Conservation (phyloP, 2,888 invertebrate genomes). For the Agriopis leucophaearia region DNA sequence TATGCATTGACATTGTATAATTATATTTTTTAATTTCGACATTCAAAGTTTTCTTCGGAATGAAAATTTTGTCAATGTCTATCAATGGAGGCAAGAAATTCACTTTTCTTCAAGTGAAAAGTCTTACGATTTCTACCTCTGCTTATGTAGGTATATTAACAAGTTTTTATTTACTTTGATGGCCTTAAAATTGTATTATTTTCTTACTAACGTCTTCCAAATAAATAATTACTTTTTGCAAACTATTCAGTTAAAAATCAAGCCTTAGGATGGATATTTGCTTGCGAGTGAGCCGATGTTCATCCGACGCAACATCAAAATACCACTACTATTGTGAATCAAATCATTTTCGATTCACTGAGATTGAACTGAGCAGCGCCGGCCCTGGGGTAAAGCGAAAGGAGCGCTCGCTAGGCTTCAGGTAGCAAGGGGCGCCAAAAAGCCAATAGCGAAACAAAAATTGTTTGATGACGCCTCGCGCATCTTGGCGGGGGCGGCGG, state of each 20-base stretch:
- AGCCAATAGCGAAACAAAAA: too few relatives aligned
- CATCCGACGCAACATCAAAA: too few relatives aligned
- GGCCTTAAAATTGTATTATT: neutral
- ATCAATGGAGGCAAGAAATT: slow-evolving; percentile 63
- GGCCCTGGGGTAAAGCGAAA: too few relatives aligned
- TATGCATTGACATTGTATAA: slow-evolving; percentile 24
- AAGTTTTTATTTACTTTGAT: slow-evolving; percentile 36
- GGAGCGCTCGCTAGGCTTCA: too few relatives aligned
- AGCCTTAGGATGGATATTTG: neutral
- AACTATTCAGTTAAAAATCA: too few relatives aligned
- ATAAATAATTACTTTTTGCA: too few relatives aligned
- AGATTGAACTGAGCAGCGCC: too few relatives aligned
- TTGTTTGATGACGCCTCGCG: too few relatives aligned
- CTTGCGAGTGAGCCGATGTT: neutral
- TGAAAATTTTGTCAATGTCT: slow-evolving; percentile 79
- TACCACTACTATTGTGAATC: too few relatives aligned
- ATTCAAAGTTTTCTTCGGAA: slow-evolving; percentile 76
- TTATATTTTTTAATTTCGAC: slow-evolving; percentile 50
- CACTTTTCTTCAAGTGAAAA: slow-evolving; percentile 77
- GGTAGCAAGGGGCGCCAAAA: too few relatives aligned
- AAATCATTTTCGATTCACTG: too few relatives aligned
- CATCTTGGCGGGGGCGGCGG: too few relatives aligned
- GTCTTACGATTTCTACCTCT: slow-evolving; percentile 67
- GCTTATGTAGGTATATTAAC: slow-evolving; percentile 32
- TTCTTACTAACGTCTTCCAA: neutral